Evolutionary conservation across 2,113 vertebrate species (phyloP).

Genomic region (Cromileptes altivelis): DNA sequence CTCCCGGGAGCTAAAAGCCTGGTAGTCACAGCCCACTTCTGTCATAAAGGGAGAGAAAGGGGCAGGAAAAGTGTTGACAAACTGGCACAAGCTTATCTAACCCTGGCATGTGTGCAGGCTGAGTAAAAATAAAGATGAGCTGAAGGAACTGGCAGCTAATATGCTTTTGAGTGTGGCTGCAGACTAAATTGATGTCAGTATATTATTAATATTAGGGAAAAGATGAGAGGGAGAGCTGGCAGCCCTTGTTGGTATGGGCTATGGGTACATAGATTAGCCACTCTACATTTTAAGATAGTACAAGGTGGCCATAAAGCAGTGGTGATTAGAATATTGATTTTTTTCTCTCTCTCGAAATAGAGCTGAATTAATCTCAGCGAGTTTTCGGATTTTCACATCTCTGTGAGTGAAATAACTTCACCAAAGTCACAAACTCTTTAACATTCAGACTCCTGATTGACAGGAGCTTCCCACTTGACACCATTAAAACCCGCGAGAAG

Average conservation of each 20-base stretch:
- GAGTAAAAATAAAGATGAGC: slow-evolving; percentile 64
- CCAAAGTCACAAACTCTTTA: slow-evolving; percentile 32
- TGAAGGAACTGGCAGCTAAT: slow-evolving; percentile 51
- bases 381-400: not conserved
- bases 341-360: slow-evolving; percentile 9
- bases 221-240: slow-evolving; percentile 32
- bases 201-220: slow-evolving; percentile 46
- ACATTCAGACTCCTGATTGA: slow-evolving; percentile 45
- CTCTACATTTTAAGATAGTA: slow-evolving; percentile 12
- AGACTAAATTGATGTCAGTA: slow-evolving; percentile 44
- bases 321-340: slow-evolving; percentile 31
- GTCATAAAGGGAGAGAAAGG: slow-evolving; percentile 34
- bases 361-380: not conserved
- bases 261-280: not conserved
- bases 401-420: slow-evolving; percentile 5
- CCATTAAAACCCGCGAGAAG: slow-evolving; percentile 44
- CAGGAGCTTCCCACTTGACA: slow-evolving; percentile 2
- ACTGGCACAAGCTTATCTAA: slow-evolving; percentile 71
- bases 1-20: slow-evolving; percentile 56
- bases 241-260: slow-evolving; percentile 11
- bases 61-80: slow-evolving; percentile 41
- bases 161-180: slow-evolving; percentile 47
- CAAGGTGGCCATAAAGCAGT: not conserved
- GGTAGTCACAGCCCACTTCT: slow-evolving; percentile 57
- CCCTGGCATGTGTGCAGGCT: slow-evolving; percentile 41